phyloP scores from a whole-genome alignment of 2,888 invertebrate species.

The Archips crataeganus region DNA sequence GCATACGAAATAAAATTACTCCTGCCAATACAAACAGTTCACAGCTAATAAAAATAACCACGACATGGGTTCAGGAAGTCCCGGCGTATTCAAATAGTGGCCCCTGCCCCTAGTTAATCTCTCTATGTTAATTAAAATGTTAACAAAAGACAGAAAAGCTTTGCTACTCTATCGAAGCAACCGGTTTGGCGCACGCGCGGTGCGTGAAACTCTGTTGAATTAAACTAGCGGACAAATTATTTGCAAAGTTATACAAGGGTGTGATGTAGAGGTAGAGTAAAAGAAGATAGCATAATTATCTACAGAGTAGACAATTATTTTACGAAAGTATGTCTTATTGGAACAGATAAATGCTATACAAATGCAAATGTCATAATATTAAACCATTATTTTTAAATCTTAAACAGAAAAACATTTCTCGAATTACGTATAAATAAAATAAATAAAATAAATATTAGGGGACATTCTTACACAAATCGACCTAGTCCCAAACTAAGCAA shows the following conservation, averaged over 20 bases:
- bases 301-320: not conserved
- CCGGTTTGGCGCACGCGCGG: constrained; percentile 73
- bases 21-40: not conserved
- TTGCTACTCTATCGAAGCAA: constrained; percentile 68
- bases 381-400: no score
- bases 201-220: constrained; percentile 31
- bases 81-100: constrained; percentile 53
- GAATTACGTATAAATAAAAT: no score
- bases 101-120: constrained; percentile 69
- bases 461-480: no score
- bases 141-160: constrained; percentile 69
- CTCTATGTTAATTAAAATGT: constrained; percentile 73
- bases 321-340: not conserved
- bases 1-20: not conserved
- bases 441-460: no score
- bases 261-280: not conserved
- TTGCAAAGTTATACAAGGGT: constrained; percentile 31
- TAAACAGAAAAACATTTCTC: no score
- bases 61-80: constrained; percentile 49
- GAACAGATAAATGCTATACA: no score
- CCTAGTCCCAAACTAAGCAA: no score
- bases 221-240: constrained; percentile 24
- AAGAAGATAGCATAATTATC: not conserved
- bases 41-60: constrained; percentile 4
- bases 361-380: no score